Evolutionary conservation across 2,797 vertebrate genomes (phyloP).

Genomic region (Pteropus rufus): DNA sequence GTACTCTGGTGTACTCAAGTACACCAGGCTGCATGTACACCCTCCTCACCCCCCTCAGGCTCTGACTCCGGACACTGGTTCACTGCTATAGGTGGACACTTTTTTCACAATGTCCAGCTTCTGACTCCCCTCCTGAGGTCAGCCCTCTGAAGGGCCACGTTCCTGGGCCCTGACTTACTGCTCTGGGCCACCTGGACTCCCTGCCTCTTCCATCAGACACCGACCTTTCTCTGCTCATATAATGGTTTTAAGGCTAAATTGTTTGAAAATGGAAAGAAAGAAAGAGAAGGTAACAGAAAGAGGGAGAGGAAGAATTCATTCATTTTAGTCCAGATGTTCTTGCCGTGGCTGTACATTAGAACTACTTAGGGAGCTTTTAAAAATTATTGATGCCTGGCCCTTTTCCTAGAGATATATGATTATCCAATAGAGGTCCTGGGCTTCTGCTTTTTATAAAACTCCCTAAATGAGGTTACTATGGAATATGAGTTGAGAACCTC

Average conservation of each 20-base stretch:
- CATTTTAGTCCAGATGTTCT: not conserved
- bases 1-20: too few relatives aligned
- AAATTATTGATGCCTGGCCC: not conserved
- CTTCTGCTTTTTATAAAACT: not conserved
- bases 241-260: not conserved
- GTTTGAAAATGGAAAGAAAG: not conserved
- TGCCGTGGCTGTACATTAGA: not conserved
- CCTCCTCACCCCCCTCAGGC: not conserved
- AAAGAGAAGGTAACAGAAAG: not conserved
- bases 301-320: not conserved
- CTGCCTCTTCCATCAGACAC: not conserved
- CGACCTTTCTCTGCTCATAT: not conserved
- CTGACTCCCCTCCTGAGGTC: not conserved
- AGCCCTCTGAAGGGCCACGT: not conserved
- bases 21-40: too few relatives aligned
- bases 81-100: not conserved
- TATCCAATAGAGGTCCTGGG: not conserved
- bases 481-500: not conserved
- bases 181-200: not conserved
- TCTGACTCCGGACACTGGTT: not conserved
- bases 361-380: not conserved
- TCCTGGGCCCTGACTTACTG: not conserved
- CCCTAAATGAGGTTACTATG: not conserved
- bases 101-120: not conserved
- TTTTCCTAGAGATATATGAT: not conserved